phyloP scores from a whole-genome alignment of 2,888 invertebrate species.

The Taenaris catops region DNA sequence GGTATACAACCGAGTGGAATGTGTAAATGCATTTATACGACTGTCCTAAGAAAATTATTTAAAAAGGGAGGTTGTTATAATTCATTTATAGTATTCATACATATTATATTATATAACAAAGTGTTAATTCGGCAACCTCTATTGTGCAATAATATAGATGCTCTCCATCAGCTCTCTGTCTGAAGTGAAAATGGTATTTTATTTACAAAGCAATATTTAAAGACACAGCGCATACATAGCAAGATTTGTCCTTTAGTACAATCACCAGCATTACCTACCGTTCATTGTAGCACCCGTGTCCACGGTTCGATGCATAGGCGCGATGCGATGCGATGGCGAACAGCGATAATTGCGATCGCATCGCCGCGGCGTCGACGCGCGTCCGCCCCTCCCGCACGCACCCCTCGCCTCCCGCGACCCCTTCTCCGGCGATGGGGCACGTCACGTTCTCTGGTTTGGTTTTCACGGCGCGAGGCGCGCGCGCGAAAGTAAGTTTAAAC shows the following conservation, averaged over 20 bases:
- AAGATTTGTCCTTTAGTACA: conserved; percentile 62
- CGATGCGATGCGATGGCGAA: conserved; percentile 31
- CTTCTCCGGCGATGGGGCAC: conserved; percentile 56
- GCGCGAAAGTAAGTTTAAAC: no score
- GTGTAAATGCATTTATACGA: no score
- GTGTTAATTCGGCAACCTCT: no score
- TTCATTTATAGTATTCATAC: no score
- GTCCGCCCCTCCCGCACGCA: conserved; percentile 34
- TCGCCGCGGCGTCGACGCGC: conserved; percentile 27
- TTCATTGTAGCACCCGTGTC: conserved; percentile 77
- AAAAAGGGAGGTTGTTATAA: no score
- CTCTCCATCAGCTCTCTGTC: conserved; percentile 92
- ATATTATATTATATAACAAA: no score
- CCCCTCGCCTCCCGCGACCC: conserved; percentile 35
- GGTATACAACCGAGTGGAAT: no score
- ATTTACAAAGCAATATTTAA: conserved; percentile 61
- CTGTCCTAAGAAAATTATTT: no score
- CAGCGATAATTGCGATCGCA: conserved; percentile 17
- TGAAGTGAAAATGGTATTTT: conserved; percentile 88
- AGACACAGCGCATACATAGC: conserved; percentile 72
- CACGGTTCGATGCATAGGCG: conserved; percentile 70
- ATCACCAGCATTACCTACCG: conserved; percentile 76
- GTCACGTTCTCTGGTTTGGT: conserved; percentile 59
- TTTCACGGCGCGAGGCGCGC: conserved; percentile 47
- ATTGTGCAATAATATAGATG: conserved; percentile 93